phyloP scores from a whole-genome alignment of 1,140 invertebrate species.

The Zaprionus africanus region DNA sequence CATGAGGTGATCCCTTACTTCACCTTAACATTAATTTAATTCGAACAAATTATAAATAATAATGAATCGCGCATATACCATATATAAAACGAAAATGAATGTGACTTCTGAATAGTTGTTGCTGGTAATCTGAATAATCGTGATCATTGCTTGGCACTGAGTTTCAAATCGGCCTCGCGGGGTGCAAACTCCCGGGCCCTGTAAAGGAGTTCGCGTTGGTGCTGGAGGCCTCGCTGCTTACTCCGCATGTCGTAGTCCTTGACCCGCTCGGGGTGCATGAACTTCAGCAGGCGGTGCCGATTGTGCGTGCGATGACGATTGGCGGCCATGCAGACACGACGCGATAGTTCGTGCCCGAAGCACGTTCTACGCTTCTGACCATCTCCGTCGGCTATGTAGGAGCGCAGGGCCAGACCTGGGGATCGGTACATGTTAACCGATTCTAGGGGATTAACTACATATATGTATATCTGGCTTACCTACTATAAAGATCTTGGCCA shows the following conservation, averaged over 20 bases:
- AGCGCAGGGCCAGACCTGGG: slow-evolving; percentile 41
- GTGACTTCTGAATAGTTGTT: neutral
- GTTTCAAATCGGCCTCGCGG: neutral
- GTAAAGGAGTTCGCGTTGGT: slow-evolving; percentile 10
- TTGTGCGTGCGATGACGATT: slow-evolving; percentile 3
- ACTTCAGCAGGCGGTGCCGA: slow-evolving; percentile 19
- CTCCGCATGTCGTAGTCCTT: slow-evolving; percentile 32
- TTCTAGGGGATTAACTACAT: neutral
- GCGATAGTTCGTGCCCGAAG: slow-evolving; percentile 45
- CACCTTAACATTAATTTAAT: neutral
- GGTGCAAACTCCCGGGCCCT: slow-evolving; percentile 4
- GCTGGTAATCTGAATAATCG: neutral
- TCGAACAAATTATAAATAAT: neutral
- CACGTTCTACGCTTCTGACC: slow-evolving; percentile 25
- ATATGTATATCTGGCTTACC: slow-evolving; percentile 17
- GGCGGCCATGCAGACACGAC: slow-evolving; percentile 33
- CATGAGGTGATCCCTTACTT: neutral
- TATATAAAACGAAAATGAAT: neutral
- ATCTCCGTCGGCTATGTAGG: slow-evolving; percentile 36
- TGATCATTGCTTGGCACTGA: slow-evolving; percentile 16
- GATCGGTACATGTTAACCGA: neutral
- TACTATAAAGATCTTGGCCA: slow-evolving; percentile 49
- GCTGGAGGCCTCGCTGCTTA: slow-evolving; percentile 1
- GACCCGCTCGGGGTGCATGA: slow-evolving; percentile 34
- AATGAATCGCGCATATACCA: neutral